Evolutionary conservation across 2,797 vertebrate genomes (phyloP).

Genomic region (Gambelia wislizenii): DNA sequence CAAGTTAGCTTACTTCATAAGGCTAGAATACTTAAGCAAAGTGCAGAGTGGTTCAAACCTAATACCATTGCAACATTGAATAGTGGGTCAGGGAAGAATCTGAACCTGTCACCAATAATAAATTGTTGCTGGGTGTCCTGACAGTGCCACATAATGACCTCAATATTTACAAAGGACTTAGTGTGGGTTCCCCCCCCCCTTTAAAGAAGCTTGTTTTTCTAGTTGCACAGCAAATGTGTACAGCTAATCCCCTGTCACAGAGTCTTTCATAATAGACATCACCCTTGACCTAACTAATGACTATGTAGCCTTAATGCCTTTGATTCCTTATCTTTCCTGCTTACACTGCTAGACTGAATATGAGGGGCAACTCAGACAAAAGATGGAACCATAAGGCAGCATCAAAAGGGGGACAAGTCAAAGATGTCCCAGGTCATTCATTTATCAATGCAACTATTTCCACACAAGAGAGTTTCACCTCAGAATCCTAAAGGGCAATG

Average conservation of each 20-base stretch:
- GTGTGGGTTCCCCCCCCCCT: conserved; percentile 65
- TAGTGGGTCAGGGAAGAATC: conserved; percentile 48
- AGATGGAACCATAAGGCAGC: background rate
- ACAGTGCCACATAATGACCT: conserved; percentile 47
- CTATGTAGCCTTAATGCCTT: conserved; percentile 50
- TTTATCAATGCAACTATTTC: background rate
- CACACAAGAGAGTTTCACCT: rapidly evolving
- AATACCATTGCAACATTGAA: background rate
- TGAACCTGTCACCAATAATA: conserved; percentile 62
- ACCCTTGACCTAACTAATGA: conserved; percentile 71
- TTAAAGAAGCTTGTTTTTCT: conserved; percentile 75
- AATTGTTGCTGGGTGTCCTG: conserved; percentile 63
- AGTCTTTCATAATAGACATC: conserved; percentile 75
- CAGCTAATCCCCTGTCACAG: conserved; percentile 71
- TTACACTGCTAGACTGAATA: background rate
- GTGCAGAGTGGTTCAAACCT: background rate
- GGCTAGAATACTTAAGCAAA: background rate
- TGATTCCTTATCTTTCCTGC: conserved; percentile 46
- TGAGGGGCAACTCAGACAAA: background rate
- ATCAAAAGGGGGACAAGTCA: background rate
- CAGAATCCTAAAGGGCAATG: background rate
- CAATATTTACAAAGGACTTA: conserved; percentile 75
- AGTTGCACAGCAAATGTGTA: conserved; percentile 67
- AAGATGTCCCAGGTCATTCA: rapidly evolving
- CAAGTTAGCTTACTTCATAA: background rate